Percentiles rank a stretch among this genome's conserved stretches.
These are phyloP conservation scores for Brachystomella parvula DNA, from an alignment of 1,140 invertebrate species.

Conservation along the genomic window DNA sequence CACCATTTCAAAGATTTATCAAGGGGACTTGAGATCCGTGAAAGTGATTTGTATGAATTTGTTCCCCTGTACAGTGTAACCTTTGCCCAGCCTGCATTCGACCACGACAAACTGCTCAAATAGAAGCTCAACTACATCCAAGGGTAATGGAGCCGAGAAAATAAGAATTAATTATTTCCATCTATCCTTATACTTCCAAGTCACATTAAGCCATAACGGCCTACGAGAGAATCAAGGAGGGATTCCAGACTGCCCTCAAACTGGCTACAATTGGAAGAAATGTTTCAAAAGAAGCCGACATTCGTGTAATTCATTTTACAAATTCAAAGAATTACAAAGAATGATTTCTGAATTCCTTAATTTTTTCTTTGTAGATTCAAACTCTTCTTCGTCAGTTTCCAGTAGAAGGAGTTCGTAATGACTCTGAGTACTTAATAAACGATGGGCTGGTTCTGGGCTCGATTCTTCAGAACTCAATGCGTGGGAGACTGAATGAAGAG, in stretches of 20 bases:
- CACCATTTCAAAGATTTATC: slow-evolving; percentile 39
- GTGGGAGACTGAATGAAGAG: slow-evolving; percentile 6
- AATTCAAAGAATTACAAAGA: no score
- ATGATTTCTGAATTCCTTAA: neutral
- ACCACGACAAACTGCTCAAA: slow-evolving; percentile 22
- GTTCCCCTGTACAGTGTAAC: slow-evolving; percentile 41
- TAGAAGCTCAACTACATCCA: slow-evolving; percentile 10
- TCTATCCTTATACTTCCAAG: slow-evolving; percentile 8
- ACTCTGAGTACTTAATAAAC: slow-evolving; percentile 13
- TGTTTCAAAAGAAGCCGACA: slow-evolving; percentile 5
- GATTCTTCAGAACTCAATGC: slow-evolving; percentile 16
- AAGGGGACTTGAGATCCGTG: slow-evolving; percentile 39
- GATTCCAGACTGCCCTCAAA: slow-evolving; percentile 23
- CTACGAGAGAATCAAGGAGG: slow-evolving; percentile 27
- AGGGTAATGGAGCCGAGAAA: no score
- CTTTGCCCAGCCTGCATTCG: slow-evolving; percentile 40
- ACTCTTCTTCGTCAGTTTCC: slow-evolving; percentile 8
- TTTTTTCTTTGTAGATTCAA: slow-evolving; percentile 8
- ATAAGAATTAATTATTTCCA: neutral
- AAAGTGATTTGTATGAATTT: slow-evolving; percentile 38
- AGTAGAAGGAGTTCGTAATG: slow-evolving; percentile 1
- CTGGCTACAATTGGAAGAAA: slow-evolving; percentile 15
- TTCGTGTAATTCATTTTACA: neutral
- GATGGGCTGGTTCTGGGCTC: slow-evolving; percentile 11
- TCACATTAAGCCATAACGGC: slow-evolving; percentile 24